Conservation (phyloP, 2,797 vertebrate species). For the Sebastes vulpes region DNA sequence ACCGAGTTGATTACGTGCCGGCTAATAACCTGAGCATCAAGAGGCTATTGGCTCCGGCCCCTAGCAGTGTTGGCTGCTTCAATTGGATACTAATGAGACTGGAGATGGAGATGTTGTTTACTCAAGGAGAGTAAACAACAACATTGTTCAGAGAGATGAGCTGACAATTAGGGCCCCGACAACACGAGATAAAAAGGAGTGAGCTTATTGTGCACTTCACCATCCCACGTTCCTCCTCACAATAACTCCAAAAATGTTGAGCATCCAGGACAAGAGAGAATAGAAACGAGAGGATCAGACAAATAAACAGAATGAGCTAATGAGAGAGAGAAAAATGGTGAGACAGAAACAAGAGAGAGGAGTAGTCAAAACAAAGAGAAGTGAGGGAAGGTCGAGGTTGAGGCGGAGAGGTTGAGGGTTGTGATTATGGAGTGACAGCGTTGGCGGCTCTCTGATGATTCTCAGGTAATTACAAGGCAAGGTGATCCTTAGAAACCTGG, state of each 20-base stretch:
- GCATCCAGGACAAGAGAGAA: neutral
- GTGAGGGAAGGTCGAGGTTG: slow-evolving; percentile 79
- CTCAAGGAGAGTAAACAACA: slow-evolving; percentile 57
- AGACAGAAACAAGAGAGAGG: slow-evolving; percentile 47
- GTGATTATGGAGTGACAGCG: slow-evolving; percentile 88
- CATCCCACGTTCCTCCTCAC: neutral
- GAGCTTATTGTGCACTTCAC: neutral
- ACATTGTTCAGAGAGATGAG: slow-evolving; percentile 57
- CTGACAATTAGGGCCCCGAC: slow-evolving; percentile 49
- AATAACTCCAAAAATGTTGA: slow-evolving; percentile 1
- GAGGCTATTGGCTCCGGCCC: slow-evolving; percentile 65
- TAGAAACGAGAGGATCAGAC: slow-evolving; percentile 6
- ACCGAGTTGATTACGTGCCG: slow-evolving; percentile 78
- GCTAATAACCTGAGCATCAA: slow-evolving; percentile 65
- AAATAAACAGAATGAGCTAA: slow-evolving; percentile 55
- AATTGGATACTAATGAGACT: slow-evolving; percentile 64
- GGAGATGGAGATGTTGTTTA: slow-evolving; percentile 59
- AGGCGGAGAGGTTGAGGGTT: slow-evolving; percentile 82
- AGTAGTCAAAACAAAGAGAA: slow-evolving; percentile 56
- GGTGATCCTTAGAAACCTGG: slow-evolving; percentile 86
- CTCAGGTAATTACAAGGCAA: slow-evolving; percentile 91
- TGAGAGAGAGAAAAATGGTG: slow-evolving; percentile 32
- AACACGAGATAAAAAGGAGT: slow-evolving; percentile 31
- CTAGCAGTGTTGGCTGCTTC: slow-evolving; percentile 54
- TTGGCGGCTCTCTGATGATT: slow-evolving; percentile 89